phyloP scores from a whole-genome alignment of 1,140 invertebrate genomes.

The Subanguina moxae region DNA sequence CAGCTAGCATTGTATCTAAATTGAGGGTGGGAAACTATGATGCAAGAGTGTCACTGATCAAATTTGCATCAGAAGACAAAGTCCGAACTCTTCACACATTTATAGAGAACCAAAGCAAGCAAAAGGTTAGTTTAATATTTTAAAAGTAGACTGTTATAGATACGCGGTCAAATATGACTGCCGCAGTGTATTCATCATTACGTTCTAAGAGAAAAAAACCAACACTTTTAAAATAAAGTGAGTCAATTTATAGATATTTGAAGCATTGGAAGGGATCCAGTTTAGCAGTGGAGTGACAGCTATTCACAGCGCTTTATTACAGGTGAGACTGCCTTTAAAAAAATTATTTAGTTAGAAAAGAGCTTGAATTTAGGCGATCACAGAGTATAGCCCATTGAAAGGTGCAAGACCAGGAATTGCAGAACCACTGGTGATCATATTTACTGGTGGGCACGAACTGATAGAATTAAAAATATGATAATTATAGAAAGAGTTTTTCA shows the following conservation, averaged over 20 bases:
- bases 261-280: slow-evolving; percentile 24
- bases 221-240: no score
- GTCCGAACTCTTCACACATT: slow-evolving; percentile 48
- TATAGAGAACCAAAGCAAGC: slow-evolving; percentile 23
- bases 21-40: slow-evolving; percentile 44
- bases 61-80: slow-evolving; percentile 50
- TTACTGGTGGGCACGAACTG: slow-evolving; percentile 43
- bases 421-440: slow-evolving; percentile 33
- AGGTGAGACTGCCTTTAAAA: slow-evolving; percentile 12
- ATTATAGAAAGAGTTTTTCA: slow-evolving; percentile 16
- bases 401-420: slow-evolving; percentile 37
- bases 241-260: slow-evolving; percentile 26
- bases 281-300: slow-evolving; percentile 50
- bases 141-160: no score
- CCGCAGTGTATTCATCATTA: no score
- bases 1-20: slow-evolving; percentile 36
- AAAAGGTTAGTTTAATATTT: not conserved
- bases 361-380: slow-evolving; percentile 26
- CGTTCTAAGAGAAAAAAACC: no score
- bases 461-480: not conserved
- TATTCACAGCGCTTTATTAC: slow-evolving; percentile 45
- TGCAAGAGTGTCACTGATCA: slow-evolving; percentile 49
- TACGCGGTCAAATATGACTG: no score
- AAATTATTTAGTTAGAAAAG: not conserved
- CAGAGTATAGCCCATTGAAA: slow-evolving; percentile 26